Evolutionary conservation across 2,113 vertebrate genomes (phyloP).

Genomic region (Festucalex cinctus): DNA sequence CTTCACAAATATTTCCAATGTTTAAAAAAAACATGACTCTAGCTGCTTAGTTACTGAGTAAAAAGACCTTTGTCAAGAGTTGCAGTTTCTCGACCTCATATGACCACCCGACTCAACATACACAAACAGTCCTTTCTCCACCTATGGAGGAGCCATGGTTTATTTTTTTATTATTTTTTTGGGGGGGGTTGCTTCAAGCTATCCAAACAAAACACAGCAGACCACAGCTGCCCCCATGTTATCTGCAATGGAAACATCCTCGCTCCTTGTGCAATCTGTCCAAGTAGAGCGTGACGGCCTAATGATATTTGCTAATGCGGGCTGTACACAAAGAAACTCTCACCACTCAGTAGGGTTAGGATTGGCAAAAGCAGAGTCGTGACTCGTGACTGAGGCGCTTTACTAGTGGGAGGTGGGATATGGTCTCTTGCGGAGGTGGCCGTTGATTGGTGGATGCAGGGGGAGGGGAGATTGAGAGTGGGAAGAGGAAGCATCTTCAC

Average conservation of each 20-base stretch:
- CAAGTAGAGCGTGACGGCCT: neutral
- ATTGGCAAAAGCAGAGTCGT: slow-evolving; percentile 40
- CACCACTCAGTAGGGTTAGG: slow-evolving; percentile 51
- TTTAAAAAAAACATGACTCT: neutral
- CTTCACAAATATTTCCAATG: neutral
- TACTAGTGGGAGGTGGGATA: slow-evolving; percentile 34
- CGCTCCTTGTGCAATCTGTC: slow-evolving; percentile 5
- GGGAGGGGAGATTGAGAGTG: slow-evolving; percentile 65
- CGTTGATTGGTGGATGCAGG: slow-evolving; percentile 65
- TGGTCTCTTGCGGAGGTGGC: slow-evolving; percentile 11
- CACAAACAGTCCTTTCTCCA: slow-evolving; percentile 11
- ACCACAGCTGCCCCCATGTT: slow-evolving; percentile 32
- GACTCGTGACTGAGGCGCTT: slow-evolving; percentile 60
- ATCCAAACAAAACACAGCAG: slow-evolving; percentile 49
- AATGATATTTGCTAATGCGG: neutral
- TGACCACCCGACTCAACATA: neutral
- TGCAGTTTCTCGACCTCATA: slow-evolving; percentile 22
- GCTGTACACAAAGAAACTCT: slow-evolving; percentile 13
- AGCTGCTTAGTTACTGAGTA: neutral
- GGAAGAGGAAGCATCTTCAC: slow-evolving; percentile 59
- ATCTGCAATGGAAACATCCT: slow-evolving; percentile 15
- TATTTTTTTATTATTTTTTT: no score
- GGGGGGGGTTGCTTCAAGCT: slow-evolving; percentile 20
- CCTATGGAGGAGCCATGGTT: slow-evolving; percentile 31
- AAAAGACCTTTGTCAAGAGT: slow-evolving; percentile 4